Percentiles rank a stretch among this genome's conserved stretches.
phyloP scores from a whole-genome alignment of 2,113 vertebrate genomes.

The Ptychochromis oligacanthus region DNA sequence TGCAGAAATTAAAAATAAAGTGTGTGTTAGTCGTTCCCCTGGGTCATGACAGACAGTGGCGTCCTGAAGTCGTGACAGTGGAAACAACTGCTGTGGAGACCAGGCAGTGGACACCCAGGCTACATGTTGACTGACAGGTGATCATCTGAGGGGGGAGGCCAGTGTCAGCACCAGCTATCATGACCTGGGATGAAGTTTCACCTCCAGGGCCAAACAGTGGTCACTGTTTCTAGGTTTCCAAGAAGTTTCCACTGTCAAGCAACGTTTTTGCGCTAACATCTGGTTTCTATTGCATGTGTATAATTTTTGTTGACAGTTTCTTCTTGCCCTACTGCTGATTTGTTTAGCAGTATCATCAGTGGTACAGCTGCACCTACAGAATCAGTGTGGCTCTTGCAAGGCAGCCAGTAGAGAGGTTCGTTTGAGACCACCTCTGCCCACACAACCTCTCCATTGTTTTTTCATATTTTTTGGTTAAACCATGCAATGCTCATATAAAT shows the following conservation, averaged over 20 bases:
- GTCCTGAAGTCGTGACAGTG: neutral
- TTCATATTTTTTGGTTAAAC: neutral
- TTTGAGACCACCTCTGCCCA: neutral
- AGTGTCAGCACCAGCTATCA: conserved; percentile 24
- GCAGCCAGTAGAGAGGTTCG: neutral
- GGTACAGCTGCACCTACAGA: neutral
- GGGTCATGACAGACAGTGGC: conserved; percentile 48
- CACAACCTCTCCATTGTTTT: accelerated
- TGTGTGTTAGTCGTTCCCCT: neutral
- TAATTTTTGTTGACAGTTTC: neutral
- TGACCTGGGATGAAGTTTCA: conserved; percentile 62
- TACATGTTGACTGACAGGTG: conserved; percentile 63
- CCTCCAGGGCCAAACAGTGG: conserved; percentile 30
- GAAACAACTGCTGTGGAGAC: conserved; percentile 43
- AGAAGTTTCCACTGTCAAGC: neutral
- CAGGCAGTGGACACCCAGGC: neutral
- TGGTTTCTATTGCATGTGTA: neutral
- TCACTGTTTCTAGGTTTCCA: neutral
- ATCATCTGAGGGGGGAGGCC: neutral
- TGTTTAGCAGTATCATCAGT: neutral
- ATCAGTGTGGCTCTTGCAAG: accelerated
- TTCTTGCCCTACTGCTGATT: neutral
- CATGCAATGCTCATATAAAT: neutral
- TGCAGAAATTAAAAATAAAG: neutral
- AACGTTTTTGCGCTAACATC: neutral